phyloP scores from a whole-genome alignment of 1,140 invertebrate genomes.

The Macrobrachium nipponense region DNA sequence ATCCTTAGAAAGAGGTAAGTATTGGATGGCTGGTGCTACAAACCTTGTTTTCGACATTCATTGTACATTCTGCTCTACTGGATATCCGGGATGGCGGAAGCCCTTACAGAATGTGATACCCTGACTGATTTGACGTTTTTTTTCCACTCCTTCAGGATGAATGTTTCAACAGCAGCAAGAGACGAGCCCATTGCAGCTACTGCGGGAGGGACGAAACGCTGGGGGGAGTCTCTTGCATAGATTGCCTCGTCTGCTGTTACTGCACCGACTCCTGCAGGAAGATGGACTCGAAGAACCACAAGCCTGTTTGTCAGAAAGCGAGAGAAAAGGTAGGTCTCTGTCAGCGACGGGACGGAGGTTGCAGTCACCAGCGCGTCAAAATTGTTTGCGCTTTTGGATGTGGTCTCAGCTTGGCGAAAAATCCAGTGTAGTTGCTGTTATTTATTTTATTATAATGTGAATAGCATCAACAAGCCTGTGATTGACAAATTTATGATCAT shows the following conservation, averaged over 20 bases:
- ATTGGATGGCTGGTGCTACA: too few species aligned
- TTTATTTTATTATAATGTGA: too few species aligned
- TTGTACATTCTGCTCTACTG: neutral
- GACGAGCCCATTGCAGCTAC: slow-evolving; percentile 31
- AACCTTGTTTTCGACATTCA: too few species aligned
- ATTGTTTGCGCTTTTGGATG: too few species aligned
- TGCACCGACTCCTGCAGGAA: slow-evolving; percentile 45
- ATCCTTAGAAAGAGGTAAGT: too few species aligned
- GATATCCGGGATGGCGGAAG: neutral
- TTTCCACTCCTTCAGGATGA: slow-evolving; percentile 23
- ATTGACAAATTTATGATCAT: too few species aligned
- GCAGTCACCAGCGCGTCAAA: too few species aligned
- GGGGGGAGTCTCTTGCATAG: slow-evolving; percentile 18
- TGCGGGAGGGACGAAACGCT: slow-evolving; percentile 30
- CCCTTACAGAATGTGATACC: neutral
- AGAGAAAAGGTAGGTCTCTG: slow-evolving; percentile 19
- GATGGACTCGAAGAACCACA: slow-evolving; percentile 28
- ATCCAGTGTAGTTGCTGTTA: too few species aligned
- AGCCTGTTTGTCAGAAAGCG: slow-evolving; percentile 23
- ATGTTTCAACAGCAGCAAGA: slow-evolving; percentile 40
- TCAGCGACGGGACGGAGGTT: neutral
- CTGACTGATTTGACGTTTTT: neutral
- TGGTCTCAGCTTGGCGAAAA: too few species aligned
- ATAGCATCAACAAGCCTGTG: too few species aligned
- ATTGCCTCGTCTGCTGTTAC: slow-evolving; percentile 34